phyloP scores from a whole-genome alignment of 2,113 vertebrate species.

The Fulmarus glacialis region DNA sequence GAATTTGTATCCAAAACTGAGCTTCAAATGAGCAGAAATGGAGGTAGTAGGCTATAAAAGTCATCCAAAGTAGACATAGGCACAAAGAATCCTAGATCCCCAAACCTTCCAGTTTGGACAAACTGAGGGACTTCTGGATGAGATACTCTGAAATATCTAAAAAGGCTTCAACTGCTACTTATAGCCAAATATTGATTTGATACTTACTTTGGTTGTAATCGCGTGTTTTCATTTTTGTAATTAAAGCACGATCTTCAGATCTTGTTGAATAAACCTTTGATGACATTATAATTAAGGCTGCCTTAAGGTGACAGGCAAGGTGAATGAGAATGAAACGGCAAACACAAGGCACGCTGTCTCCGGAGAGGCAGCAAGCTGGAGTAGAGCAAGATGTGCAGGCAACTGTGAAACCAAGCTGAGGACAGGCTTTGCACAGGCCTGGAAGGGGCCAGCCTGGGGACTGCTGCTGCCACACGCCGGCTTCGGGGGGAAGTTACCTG shows the following conservation, averaged over 20 bases:
- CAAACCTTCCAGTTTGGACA: neutral
- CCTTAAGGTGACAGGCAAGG: slow-evolving; percentile 34
- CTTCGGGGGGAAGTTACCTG: neutral
- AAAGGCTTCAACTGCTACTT: neutral
- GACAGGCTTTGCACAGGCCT: neutral
- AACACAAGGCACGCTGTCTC: neutral
- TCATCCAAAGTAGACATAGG: neutral
- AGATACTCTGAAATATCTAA: neutral
- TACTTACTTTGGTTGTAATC: neutral
- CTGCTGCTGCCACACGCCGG: neutral
- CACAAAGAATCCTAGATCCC: neutral
- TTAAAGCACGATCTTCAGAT: slow-evolving; percentile 16
- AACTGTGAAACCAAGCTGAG: neutral
- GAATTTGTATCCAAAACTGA: neutral
- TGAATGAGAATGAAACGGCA: neutral
- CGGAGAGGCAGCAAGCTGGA: neutral
- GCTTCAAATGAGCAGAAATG: neutral
- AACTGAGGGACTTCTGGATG: neutral
- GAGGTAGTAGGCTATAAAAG: neutral
- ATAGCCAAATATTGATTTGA: neutral
- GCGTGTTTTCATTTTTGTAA: neutral
- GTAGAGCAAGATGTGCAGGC: neutral
- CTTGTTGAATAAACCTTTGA: neutral
- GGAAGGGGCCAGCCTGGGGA: neutral
- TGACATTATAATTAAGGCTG: slow-evolving; percentile 18